Percentiles rank a stretch among this genome's conserved stretches.
Evolutionary conservation across 2,888 invertebrate genomes (phyloP).

Genomic region (Melinopterus prodromus): DNA sequence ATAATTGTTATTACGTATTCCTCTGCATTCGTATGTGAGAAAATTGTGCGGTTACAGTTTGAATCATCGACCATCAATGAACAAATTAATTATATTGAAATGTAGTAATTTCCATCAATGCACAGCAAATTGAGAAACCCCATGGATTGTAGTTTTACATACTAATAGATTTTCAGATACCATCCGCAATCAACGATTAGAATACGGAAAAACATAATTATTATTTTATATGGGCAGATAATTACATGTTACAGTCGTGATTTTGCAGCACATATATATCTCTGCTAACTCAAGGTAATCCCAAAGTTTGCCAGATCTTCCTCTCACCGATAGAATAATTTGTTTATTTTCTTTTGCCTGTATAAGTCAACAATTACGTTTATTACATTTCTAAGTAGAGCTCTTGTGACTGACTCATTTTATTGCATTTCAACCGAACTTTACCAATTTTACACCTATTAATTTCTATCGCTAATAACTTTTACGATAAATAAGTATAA

Average conservation of each 20-base stretch:
- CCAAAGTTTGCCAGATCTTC: neutral
- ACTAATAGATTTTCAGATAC: neutral
- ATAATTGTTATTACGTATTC: too few species aligned
- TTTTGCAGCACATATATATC: neutral
- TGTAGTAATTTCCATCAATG: neutral
- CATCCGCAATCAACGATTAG: neutral
- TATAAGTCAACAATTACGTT: neutral
- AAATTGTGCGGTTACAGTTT: neutral
- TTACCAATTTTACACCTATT: neutral
- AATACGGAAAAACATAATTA: neutral
- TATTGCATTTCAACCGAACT: neutral
- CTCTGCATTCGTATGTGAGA: neutral
- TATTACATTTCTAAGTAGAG: neutral
- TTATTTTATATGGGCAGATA: slow-evolving; percentile 4
- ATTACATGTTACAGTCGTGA: neutral
- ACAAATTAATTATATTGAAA: neutral
- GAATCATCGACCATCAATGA: too few species aligned
- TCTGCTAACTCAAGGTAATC: neutral
- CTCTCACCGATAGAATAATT: neutral
- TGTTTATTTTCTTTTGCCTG: neutral
- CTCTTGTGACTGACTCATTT: neutral
- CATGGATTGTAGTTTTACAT: neutral
- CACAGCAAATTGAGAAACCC: neutral
- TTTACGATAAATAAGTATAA: neutral
- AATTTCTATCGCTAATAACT: neutral